Base-by-base conservation (phyloP, 2,888 invertebrate genomes). In the Molorchus minor region DNA sequence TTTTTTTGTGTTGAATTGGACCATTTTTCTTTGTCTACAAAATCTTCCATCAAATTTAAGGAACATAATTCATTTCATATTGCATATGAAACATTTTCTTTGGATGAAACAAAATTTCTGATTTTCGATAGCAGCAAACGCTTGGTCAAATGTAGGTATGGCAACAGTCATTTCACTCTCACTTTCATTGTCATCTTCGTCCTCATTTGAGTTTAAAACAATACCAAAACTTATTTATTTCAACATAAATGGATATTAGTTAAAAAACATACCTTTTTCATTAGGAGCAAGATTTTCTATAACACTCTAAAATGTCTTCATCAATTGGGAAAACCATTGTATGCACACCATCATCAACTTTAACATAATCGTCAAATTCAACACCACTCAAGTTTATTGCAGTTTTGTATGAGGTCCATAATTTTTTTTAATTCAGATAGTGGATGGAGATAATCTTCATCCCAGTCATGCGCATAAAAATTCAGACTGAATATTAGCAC, bases 371-470 rank as follows among this genome's bases (percentile, higher is more conserved):
- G 3, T 44, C 44, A 13, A 25, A 25, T 25, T 5, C 4, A 25
- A 25, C 25, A 25, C 8, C 25, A 25, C 8, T 8, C 5, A 8
- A 5, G 25, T 16, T 16, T 10, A 38, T 38, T 38, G 38, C 38
- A 16, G 4, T 7, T 44, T n/a, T 20, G 17, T 15, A 44, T 20
- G 12, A 19, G 17, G 44, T 38, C 38, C 38, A 38, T 7, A n/a
- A 38, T 38, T 38, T 38, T 41, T 21, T 52, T 56, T 45, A 38
- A 38, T 38, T 38, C 38, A 38, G 38, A 25, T 8, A 25, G 25
- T 25, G 25, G 25, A 25, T 5, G 25, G 25, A 5, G 5, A 25
- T 25, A 4, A 5, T 25, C 25, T 25, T 25, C 25, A 25, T 25
- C 25, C 25, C 25, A 25, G 8, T 25, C 25, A 25, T 25, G n/a